A percentile compares a stretch with the other conserved stretches of the same genome.
Evolutionary conservation across 2,888 invertebrate species (phyloP).

Genomic region (Stegophylla sp.): DNA sequence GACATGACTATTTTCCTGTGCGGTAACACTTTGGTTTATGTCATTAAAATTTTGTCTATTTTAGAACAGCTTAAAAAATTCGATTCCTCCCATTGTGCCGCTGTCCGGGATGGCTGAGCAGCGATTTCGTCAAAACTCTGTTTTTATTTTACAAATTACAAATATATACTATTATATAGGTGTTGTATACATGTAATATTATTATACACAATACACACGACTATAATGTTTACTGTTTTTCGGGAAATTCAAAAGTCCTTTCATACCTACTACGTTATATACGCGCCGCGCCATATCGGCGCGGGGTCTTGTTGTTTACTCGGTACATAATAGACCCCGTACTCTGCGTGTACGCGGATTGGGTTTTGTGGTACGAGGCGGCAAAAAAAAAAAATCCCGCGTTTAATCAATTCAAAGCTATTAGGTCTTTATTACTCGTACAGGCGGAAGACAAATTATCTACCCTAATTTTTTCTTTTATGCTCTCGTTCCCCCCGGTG

Average conservation of each 20-base stretch:
- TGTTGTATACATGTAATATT: no score
- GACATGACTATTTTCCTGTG: no score
- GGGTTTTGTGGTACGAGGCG: slow-evolving; percentile 37
- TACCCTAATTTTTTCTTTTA: slow-evolving; percentile 59
- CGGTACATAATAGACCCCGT: slow-evolving; percentile 1
- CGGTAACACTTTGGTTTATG: no score
- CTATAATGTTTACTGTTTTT: background rate
- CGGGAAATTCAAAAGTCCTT: background rate
- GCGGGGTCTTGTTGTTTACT: slow-evolving; percentile 22
- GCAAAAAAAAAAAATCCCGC: slow-evolving; percentile 43
- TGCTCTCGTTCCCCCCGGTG: slow-evolving; percentile 40
- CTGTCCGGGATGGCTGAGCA: no score
- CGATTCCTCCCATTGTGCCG: no score
- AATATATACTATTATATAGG: no score
- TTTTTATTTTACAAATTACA: no score
- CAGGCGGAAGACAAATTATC: slow-evolving; percentile 59
- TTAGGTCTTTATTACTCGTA: slow-evolving; percentile 59
- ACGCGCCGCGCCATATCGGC: background rate
- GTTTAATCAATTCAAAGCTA: slow-evolving; percentile 55
- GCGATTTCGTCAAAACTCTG: no score
- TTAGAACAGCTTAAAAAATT: no score
- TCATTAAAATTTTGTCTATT: no score
- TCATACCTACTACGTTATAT: background rate
- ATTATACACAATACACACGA: background rate
- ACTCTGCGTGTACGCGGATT: slow-evolving; percentile 10